These are phyloP conservation scores for Salticus scenicus DNA, from an alignment of 2,888 invertebrate genomes.

Conservation along the genomic window DNA sequence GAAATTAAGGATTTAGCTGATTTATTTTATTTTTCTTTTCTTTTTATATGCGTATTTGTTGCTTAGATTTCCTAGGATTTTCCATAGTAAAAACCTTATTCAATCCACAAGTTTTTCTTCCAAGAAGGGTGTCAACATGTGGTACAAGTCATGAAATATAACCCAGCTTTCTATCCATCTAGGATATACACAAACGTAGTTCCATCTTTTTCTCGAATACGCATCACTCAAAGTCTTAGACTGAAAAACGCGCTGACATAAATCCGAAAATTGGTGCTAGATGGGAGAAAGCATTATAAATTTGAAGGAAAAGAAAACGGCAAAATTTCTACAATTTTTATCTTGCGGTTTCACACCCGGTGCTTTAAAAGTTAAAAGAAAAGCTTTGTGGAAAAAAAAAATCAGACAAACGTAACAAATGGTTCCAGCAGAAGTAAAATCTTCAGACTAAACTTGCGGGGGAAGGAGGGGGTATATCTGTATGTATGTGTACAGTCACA, in stretches of 20 bases:
- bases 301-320: too few relatives aligned
- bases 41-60: too few relatives aligned
- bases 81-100: too few relatives aligned
- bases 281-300: neutral
- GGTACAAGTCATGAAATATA: neutral
- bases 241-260: constrained; percentile 41
- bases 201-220: constrained; percentile 20
- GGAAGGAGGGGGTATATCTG: neutral
- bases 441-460: neutral
- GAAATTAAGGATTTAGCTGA: too few relatives aligned
- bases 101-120: neutral
- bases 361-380: constrained; percentile 64
- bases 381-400: constrained; percentile 50
- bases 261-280: constrained; percentile 36
- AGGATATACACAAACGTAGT: neutral
- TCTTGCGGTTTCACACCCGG: constrained; percentile 65
- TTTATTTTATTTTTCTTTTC: too few relatives aligned
- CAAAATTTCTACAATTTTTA: constrained; percentile 39
- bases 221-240: constrained; percentile 50
- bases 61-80: too few relatives aligned
- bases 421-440: constrained; percentile 27
- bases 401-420: constrained; percentile 50
- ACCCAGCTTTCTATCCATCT: neutral
- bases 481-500: neutral
- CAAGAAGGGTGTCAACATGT: neutral